A percentile compares a stretch with the other conserved stretches of the same genome.
Evolutionary conservation across 1,140 invertebrate genomes (phyloP).

Genomic region (Lepidurus apus): DNA sequence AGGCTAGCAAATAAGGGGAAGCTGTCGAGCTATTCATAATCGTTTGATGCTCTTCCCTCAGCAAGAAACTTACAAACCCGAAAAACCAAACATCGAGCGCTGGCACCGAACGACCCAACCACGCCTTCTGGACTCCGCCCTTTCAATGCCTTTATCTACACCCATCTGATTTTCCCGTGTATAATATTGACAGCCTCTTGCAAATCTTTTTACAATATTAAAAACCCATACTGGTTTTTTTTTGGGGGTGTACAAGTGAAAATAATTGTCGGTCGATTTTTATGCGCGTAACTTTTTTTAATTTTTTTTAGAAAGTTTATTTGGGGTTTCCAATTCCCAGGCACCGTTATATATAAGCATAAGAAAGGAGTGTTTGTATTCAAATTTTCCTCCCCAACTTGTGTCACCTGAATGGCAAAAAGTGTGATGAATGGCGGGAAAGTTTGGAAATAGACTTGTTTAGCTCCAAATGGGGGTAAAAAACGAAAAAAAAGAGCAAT

Average conservation of each 20-base stretch:
- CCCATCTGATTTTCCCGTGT: neutral
- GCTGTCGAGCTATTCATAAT: constrained; percentile 10
- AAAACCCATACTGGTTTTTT: neutral
- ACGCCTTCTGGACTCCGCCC: constrained; percentile 10
- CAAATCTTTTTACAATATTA: neutral
- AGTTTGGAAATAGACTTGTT: neutral
- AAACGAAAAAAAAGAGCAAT: neutral
- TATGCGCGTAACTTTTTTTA: neutral
- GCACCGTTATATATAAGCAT: neutral
- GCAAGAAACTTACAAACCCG: neutral
- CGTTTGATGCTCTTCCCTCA: neutral
- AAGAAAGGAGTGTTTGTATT: neutral
- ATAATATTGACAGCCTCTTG: constrained; percentile 5
- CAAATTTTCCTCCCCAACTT: neutral
- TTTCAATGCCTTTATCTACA: constrained; percentile 22
- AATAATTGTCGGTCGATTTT: constrained; percentile 3
- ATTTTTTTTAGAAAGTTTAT: neutral
- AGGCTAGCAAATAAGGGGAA: constrained; percentile 19
- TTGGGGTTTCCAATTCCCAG: neutral
- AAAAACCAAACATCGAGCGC: neutral
- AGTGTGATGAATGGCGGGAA: neutral
- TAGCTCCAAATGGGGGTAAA: neutral
- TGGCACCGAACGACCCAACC: constrained; percentile 12
- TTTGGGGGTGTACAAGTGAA: neutral
- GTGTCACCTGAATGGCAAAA: neutral